phyloP scores from a whole-genome alignment of 37 sponge, comb jelly and placozoan genomes.

The Halichondria panicea region DNA sequence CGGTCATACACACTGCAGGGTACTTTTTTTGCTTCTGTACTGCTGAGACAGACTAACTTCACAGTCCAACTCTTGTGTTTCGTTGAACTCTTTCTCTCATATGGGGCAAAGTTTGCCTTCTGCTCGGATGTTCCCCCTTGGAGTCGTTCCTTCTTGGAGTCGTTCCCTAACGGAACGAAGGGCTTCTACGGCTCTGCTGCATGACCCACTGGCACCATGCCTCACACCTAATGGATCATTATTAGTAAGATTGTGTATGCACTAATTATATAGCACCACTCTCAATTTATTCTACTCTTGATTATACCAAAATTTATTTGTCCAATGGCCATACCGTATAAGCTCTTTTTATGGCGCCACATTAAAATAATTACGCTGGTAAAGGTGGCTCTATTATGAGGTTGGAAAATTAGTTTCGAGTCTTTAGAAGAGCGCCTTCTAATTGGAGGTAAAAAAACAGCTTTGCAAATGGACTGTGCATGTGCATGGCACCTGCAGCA shows the following conservation, averaged over 20 bases:
- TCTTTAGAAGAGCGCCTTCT: too few relatives aligned
- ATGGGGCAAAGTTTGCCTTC: background rate
- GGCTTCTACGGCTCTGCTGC: constrained; percentile 1
- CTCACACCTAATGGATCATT: too few relatives aligned
- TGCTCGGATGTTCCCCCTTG: background rate
- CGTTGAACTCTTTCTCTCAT: background rate
- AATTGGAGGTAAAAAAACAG: too few relatives aligned
- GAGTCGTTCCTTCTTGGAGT: background rate
- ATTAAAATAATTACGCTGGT: too few relatives aligned
- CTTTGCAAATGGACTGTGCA: too few relatives aligned
- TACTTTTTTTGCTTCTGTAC: background rate
- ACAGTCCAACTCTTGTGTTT: constrained; percentile 23
- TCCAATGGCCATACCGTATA: too few relatives aligned
- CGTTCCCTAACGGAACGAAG: background rate
- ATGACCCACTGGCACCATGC: background rate
- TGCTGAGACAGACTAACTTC: constrained; percentile 18
- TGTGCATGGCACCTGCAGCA: too few relatives aligned
- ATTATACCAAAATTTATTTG: too few relatives aligned
- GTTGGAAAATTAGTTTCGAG: too few relatives aligned
- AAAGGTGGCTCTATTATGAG: too few relatives aligned
- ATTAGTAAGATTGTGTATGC: background rate
- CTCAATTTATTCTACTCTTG: background rate
- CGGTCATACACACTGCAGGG: constrained; percentile 15
- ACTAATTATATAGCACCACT: background rate
- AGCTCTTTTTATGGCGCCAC: too few relatives aligned